A percentile compares a stretch with the other conserved stretches of the same genome.
phyloP scores from a whole-genome alignment of 2,113 vertebrate species.

The Gambusia holbrooki region DNA sequence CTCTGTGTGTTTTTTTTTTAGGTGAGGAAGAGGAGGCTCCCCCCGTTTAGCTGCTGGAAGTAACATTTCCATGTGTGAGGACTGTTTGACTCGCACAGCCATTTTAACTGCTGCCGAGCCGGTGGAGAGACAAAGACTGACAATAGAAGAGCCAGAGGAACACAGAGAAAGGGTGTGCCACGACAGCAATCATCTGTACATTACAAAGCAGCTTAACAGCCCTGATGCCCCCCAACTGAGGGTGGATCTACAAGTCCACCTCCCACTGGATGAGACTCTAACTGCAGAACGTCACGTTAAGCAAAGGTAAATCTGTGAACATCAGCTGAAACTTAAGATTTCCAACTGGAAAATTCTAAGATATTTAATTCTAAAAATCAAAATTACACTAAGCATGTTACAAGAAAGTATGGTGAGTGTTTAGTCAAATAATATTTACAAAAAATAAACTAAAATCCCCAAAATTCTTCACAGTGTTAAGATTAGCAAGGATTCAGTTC shows the following conservation, averaged over 20 bases:
- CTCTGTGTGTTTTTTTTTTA: not conserved
- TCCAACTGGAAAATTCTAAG: not conserved
- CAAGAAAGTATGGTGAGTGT: too few species aligned
- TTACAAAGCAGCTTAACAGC: constrained; percentile 46
- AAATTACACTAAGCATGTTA: too few species aligned
- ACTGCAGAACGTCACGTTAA: not conserved
- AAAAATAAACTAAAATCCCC: too few species aligned
- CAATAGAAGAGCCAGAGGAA: constrained; percentile 8
- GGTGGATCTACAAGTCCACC: constrained; percentile 1
- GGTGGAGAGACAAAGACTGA: constrained; percentile 32
- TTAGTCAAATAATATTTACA: too few species aligned
- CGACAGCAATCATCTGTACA: constrained; percentile 27
- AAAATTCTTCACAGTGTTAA: too few species aligned
- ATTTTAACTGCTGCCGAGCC: not conserved
- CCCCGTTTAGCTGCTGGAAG: constrained; percentile 7
- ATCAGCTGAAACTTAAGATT: not conserved
- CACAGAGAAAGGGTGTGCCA: constrained; percentile 15
- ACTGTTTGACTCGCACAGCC: constrained; percentile 4
- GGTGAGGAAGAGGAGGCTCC: too few species aligned
- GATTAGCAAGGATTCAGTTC: too few species aligned
- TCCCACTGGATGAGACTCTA: not conserved
- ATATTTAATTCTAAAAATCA: too few species aligned
- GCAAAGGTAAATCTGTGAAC: too few species aligned
- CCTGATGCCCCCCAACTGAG: constrained; percentile 21
- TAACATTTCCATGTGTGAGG: constrained; percentile 48